Percentiles rank a stretch among this genome's conserved stretches.
phyloP scores from a whole-genome alignment of 1,140 invertebrate genomes.

The Aplysia californica region DNA sequence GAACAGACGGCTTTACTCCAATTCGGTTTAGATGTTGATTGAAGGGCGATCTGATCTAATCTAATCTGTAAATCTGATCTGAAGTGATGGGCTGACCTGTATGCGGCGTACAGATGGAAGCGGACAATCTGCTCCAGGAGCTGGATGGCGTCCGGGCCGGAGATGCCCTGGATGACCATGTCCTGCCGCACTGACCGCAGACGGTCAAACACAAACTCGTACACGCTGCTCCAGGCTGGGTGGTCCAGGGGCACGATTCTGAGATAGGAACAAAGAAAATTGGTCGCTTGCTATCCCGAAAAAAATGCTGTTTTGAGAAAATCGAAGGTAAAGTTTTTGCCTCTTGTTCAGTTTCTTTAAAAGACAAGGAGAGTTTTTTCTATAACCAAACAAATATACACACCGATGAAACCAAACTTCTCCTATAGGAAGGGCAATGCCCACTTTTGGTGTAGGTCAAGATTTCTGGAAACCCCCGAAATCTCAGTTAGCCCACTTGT shows the following conservation, averaged over 20 bases:
- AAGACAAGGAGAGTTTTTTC: too few species aligned
- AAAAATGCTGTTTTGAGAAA: too few species aligned
- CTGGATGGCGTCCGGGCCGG: slow-evolving; percentile 67
- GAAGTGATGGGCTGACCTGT: slow-evolving; percentile 72
- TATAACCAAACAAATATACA: too few species aligned
- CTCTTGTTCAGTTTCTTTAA: too few species aligned
- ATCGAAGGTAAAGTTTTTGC: too few species aligned
- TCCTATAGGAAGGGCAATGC: too few species aligned
- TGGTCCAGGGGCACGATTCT: slow-evolving; percentile 71
- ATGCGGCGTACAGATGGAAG: slow-evolving; percentile 77
- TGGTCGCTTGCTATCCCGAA: too few species aligned
- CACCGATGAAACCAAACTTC: too few species aligned
- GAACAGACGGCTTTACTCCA: too few species aligned
- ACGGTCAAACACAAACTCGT: slow-evolving; percentile 83
- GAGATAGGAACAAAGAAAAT: slow-evolving; percentile 41
- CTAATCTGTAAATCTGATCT: neutral
- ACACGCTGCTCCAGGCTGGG: slow-evolving; percentile 72
- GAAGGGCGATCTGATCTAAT: neutral
- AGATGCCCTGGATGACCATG: slow-evolving; percentile 77
- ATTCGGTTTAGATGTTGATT: neutral
- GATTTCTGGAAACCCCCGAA: too few species aligned
- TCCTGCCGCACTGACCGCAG: slow-evolving; percentile 81
- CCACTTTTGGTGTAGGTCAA: too few species aligned
- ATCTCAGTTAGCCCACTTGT: too few species aligned
- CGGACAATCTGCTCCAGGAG: slow-evolving; percentile 77